A percentile compares a stretch with the other conserved stretches of the same genome.
Evolutionary conservation across 2,888 invertebrate species (phyloP).

Genomic region (Caenorhabditis sp.): DNA sequence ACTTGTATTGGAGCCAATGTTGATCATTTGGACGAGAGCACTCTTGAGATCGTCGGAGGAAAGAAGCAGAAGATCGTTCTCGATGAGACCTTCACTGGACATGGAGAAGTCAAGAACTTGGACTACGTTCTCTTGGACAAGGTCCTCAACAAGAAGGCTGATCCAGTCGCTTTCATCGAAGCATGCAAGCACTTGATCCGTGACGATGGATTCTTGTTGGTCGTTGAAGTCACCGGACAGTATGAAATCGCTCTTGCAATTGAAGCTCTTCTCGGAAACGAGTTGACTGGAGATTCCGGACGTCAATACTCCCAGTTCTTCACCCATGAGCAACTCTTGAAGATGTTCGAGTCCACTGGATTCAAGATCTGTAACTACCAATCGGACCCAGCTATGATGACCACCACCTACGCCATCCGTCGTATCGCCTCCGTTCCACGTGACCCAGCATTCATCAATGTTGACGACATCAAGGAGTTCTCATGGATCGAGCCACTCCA

Average conservation of each 20-base stretch:
- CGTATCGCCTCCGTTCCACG: slow-evolving; percentile 71
- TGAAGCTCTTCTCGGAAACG: slow-evolving; percentile 74
- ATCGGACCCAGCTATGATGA: slow-evolving; percentile 76
- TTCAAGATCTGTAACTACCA: slow-evolving; percentile 81
- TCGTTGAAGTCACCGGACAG: slow-evolving; percentile 84
- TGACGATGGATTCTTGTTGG: slow-evolving; percentile 84
- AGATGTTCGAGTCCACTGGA: slow-evolving; percentile 78
- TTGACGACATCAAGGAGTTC: slow-evolving; percentile 82
- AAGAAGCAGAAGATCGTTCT: slow-evolving; percentile 74
- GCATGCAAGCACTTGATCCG: slow-evolving; percentile 77
- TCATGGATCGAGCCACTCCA: slow-evolving; percentile 83
- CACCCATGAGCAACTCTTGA: slow-evolving; percentile 76
- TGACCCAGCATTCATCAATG: slow-evolving; percentile 81
- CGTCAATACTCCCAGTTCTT: slow-evolving; percentile 79
- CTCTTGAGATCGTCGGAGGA: slow-evolving; percentile 79
- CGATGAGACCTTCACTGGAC: slow-evolving; percentile 73
- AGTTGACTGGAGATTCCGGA: slow-evolving; percentile 64
- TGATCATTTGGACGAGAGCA: slow-evolving; percentile 81
- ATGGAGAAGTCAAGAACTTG: slow-evolving; percentile 78
- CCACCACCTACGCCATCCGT: slow-evolving; percentile 79
- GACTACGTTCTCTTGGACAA: slow-evolving; percentile 82
- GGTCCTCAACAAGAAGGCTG: slow-evolving; percentile 78
- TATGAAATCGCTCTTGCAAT: slow-evolving; percentile 78
- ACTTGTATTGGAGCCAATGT: slow-evolving; percentile 68
- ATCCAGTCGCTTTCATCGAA: slow-evolving; percentile 78